Base-by-base conservation (phyloP, 2,113 vertebrate species). In the Menidia beryllina region DNA sequence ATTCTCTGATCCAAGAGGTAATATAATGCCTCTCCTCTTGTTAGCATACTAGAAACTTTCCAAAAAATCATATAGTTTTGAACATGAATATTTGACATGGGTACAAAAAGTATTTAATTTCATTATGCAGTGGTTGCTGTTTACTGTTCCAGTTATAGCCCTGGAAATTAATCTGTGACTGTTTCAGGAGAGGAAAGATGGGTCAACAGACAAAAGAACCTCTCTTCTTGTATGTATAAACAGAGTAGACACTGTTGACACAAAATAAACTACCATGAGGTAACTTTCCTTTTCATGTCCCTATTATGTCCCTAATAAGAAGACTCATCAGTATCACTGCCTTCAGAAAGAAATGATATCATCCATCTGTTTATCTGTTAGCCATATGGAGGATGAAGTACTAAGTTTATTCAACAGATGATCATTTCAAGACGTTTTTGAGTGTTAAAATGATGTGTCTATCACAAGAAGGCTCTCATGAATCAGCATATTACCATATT, bases 391-490 rank as follows among this genome's bases (percentile, higher is more conserved):
- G n/a, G n/a, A n/a, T n/a, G n/a, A n/a, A n/a, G n/a, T n/a, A n/a
- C n/a, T n/a, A n/a, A n/a, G n/a, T n/a, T n/a, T n/a, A n/a, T 57
- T 71, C 49, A 49, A 68, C 70, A 50, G 52, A 56, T 27, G 58
- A 75, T 38, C 30, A 11, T 24, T n/a, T 11, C 13, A 38, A 27
- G 8, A 26, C 59, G 54, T 55, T 67, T 45, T 57, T 60, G 43
- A 69, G 65, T 58, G 43, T 58, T 69, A 64, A 50, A n/a, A 77
- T 86, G 36, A 47, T 81, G 75, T 60, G 72, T 50, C 71, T 72
- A 70, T 86, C 81, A 79, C 67, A 75, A 75, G 71, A 73, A 63
- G 73, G 79, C 69, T 77, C 81, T 70, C 54, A 84, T 78, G 78
- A 60, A 81, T 75, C 8, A 76, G 63, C 78, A n/a, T 43, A 68